Percentiles rank a stretch among this genome's conserved stretches.
Conservation (phyloP, 1,140 invertebrate species). For the Melitaea cinxia region DNA sequence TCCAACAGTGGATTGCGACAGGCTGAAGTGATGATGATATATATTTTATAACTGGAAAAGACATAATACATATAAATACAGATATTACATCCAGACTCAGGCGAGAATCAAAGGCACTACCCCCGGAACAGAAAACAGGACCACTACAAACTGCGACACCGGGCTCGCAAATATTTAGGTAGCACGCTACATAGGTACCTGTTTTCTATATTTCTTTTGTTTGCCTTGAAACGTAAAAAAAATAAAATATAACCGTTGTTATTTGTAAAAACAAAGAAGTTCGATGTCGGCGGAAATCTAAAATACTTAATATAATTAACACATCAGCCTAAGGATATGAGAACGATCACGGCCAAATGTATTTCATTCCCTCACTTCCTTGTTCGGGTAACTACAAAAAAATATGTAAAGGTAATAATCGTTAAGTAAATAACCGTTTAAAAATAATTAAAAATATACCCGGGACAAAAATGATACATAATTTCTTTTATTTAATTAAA, state of each 20-base stretch:
- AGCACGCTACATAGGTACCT: no score
- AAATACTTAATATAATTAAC: conserved; percentile 23
- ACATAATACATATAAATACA: no score
- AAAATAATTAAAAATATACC: conserved; percentile 17
- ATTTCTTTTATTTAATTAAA: background rate
- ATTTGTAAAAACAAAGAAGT: background rate
- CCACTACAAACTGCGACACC: no score
- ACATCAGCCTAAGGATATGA: conserved; percentile 20
- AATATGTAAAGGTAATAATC: conserved; percentile 12
- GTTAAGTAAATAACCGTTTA: conserved; percentile 13
- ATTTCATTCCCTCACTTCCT: conserved; percentile 34
- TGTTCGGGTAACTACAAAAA: conserved; percentile 13
- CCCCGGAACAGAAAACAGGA: no score
- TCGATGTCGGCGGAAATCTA: conserved; percentile 3
- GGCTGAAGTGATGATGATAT: no score
- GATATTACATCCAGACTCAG: no score
- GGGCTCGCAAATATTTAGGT: no score
- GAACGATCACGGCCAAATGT: conserved; percentile 20
- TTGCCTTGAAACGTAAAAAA: no score
- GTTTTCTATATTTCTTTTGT: no score
- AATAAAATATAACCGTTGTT: background rate
- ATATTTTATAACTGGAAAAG: no score
- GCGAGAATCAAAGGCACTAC: no score
- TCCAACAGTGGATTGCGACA: no score
- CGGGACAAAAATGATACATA: background rate